Conservation (phyloP, 2,797 vertebrate species). For the Gymnoscopelus braueri region DNA sequence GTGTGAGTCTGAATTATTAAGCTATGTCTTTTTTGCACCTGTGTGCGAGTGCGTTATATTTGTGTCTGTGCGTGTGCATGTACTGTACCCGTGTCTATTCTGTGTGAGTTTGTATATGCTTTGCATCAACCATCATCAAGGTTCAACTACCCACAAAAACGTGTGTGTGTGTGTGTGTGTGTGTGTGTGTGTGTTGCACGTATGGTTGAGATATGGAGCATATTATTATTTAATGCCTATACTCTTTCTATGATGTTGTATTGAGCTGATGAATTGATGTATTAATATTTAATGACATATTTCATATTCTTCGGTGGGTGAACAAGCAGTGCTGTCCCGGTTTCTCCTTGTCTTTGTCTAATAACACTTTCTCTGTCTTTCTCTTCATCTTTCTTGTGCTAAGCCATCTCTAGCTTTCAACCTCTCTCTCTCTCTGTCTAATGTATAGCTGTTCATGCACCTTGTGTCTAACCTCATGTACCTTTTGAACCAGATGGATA, state of each 20-base stretch:
- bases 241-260: neutral
- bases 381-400: neutral
- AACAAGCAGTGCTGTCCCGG: neutral
- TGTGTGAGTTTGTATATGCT: too few species aligned
- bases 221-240: neutral
- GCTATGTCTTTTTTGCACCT: too few species aligned
- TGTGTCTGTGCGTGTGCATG: too few species aligned
- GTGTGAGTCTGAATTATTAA: conserved; percentile 8
- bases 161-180: conserved; percentile 2
- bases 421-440: conserved; percentile 15
- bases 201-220: neutral
- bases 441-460: too few species aligned
- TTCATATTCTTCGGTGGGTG: neutral
- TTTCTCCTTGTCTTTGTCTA: neutral
- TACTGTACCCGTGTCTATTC: too few species aligned
- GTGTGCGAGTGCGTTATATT: too few species aligned
- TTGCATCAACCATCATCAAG: too few species aligned
- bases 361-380: neutral
- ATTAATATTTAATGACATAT: neutral
- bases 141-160: too few species aligned
- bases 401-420: neutral
- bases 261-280: neutral
- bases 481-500: too few species aligned
- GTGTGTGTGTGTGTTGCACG: neutral
- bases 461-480: too few species aligned